Evolutionary conservation across 2,888 invertebrate species (phyloP).

Genomic region (Xanthostigma xanthostigma): DNA sequence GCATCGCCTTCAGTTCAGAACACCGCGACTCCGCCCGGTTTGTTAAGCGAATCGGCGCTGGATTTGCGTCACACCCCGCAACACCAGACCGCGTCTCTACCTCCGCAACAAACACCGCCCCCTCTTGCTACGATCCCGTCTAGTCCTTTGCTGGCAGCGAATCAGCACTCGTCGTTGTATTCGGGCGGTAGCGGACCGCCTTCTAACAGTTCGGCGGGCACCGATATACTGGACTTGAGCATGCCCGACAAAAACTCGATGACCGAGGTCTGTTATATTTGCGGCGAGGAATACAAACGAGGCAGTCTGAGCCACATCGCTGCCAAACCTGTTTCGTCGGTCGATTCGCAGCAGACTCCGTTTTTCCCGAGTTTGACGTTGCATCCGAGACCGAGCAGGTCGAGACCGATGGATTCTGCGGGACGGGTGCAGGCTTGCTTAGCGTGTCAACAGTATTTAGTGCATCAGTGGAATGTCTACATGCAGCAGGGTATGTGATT

Average conservation of each 20-base stretch:
- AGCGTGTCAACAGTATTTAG: constrained; percentile 70
- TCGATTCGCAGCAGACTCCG: constrained; percentile 33
- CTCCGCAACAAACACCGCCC: constrained; percentile 29
- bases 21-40: no score
- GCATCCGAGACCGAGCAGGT: constrained; percentile 73
- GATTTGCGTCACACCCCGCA: constrained; percentile 33
- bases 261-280: constrained; percentile 81
- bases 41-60: constrained; percentile 27
- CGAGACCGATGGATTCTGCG: constrained; percentile 71
- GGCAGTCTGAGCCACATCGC: constrained; percentile 62
- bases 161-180: no score
- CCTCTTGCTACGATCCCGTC: constrained; percentile 19
- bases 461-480: constrained; percentile 74
- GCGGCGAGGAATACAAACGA: constrained; percentile 74
- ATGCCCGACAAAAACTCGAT: constrained; percentile 88
- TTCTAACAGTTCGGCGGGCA: constrained; percentile 38
- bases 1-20: no score
- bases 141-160: neutral
- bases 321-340: constrained; percentile 29
- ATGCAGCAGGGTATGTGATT: constrained; percentile 25
- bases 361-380: constrained; percentile 64
- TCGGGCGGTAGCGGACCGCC: no score
- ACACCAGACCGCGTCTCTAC: constrained; percentile 31
- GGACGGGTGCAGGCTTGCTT: constrained; percentile 67
- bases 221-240: constrained; percentile 74